Evolutionary conservation across 37 sponge, comb jelly and placozoan genomes (phyloP).

Genomic region (Spongia lamella): DNA sequence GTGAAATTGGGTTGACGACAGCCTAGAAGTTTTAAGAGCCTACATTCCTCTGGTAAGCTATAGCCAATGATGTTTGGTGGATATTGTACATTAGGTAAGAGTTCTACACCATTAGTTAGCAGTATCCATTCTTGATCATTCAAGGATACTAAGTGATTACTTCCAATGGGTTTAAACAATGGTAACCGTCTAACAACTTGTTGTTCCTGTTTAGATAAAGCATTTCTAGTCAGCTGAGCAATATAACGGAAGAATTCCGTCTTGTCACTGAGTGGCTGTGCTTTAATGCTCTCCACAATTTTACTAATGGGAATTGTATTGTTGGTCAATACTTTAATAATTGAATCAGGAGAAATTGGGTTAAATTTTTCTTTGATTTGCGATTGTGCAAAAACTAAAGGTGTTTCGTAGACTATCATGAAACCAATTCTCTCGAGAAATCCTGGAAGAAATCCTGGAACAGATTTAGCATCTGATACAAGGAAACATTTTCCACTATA

Average conservation of each 20-base stretch:
- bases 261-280: too few relatives aligned
- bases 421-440: constrained; percentile 3
- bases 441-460: not conserved
- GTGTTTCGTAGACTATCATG: constrained; percentile 2
- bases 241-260: too few relatives aligned
- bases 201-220: too few relatives aligned
- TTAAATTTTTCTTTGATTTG: not conserved
- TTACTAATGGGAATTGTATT: too few relatives aligned
- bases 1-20: not conserved
- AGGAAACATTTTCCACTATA: too few relatives aligned
- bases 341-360: too few relatives aligned
- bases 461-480: too few relatives aligned
- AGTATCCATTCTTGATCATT: constrained; percentile 2
- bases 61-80: constrained; percentile 30
- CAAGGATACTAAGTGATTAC: constrained; percentile 2
- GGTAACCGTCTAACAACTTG: constrained; percentile 5
- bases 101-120: not conserved
- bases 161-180: constrained; percentile 6
- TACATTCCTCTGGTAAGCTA: not conserved
- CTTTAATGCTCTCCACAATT: too few relatives aligned
- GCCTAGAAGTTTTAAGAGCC: constrained; percentile 18
- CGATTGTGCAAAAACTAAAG: constrained; percentile 9
- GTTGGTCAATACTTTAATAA: too few relatives aligned
- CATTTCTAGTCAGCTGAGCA: too few relatives aligned
- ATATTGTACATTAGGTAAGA: constrained; percentile 10